These are phyloP conservation scores for Polyommatus icarus DNA, from an alignment of 2,888 invertebrate species.

Conservation along the genomic window DNA sequence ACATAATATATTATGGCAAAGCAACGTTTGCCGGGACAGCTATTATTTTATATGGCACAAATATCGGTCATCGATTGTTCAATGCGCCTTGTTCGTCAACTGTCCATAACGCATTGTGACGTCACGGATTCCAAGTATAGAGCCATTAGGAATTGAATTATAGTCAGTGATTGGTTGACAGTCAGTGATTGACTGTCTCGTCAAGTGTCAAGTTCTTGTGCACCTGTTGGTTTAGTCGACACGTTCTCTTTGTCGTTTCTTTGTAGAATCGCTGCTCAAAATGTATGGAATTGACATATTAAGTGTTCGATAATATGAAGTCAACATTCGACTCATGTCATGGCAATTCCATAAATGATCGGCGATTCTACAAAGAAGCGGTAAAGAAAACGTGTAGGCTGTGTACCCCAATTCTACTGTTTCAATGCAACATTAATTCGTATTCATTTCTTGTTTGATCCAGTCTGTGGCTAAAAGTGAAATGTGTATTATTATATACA, in stretches of 20 bases:
- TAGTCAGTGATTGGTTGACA: neutral
- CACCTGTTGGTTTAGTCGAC: neutral
- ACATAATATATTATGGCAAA: no score
- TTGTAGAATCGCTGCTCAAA: no score
- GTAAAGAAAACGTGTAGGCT: no score
- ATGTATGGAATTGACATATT: neutral
- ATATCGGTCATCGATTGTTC: neutral
- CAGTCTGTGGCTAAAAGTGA: neutral
- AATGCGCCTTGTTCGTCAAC: slow-evolving; percentile 2
- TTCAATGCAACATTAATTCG: neutral
- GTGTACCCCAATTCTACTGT: no score
- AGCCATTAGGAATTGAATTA: neutral
- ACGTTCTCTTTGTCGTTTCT: no score
- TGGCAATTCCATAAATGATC: no score
- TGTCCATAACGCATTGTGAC: slow-evolving; percentile 6
- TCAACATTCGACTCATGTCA: no score
- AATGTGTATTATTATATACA: neutral
- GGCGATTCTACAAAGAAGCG: no score
- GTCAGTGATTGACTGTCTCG: neutral
- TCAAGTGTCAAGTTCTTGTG: neutral
- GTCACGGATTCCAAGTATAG: slow-evolving; percentile 16
- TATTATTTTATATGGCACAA: no score
- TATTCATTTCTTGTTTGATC: neutral
- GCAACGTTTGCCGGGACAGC: no score
- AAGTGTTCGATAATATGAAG: no score